Evolutionary conservation across 2,797 vertebrate genomes (phyloP).

Genomic region (Acropternis orthonyx): DNA sequence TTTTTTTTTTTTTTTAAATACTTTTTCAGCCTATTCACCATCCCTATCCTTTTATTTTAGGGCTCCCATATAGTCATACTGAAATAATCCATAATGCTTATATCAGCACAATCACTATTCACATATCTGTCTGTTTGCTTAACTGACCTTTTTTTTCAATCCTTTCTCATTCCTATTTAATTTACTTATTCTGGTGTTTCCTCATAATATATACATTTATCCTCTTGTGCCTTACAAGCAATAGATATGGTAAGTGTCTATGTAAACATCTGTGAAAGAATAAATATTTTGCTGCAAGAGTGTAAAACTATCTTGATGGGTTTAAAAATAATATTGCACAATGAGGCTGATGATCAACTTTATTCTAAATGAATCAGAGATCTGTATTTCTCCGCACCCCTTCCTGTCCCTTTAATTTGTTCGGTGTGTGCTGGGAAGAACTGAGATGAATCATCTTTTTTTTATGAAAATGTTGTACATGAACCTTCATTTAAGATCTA

Average conservation of each 20-base stretch:
- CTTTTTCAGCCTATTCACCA: not conserved
- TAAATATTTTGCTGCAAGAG: not conserved
- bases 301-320: not conserved
- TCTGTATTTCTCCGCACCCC: not conserved
- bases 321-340: not conserved
- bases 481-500: not conserved
- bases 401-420: not conserved
- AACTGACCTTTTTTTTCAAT: not conserved
- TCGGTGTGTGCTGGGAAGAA: not conserved
- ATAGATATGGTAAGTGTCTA: not conserved
- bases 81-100: not conserved
- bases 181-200: not conserved
- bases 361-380: not conserved
- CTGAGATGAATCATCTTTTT: not conserved
- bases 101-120: fast-evolving
- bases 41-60: not conserved
- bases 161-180: not conserved
- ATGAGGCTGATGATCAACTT: not conserved
- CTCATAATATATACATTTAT: not conserved
- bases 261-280: not conserved
- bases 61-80: not conserved
- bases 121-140: not conserved
- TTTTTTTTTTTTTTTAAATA: too few species aligned
- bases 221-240: not conserved
- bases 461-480: not conserved